These are phyloP conservation scores for Athrips mouffetella DNA, from an alignment of 2,888 invertebrate species.

Conservation along the genomic window DNA sequence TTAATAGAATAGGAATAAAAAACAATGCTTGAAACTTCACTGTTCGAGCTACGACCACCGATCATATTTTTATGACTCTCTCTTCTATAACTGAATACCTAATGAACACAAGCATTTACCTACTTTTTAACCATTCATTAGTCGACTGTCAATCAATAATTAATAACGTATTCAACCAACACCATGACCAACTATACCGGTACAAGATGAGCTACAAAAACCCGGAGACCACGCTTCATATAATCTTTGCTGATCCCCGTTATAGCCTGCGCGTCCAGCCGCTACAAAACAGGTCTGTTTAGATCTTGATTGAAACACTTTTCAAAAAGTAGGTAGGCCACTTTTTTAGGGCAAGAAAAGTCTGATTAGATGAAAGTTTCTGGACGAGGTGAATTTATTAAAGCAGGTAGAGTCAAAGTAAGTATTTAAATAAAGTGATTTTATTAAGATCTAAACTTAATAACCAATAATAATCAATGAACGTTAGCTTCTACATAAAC, in stretches of 20 bases:
- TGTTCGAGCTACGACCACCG: too few species aligned
- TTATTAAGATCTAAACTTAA: too few species aligned
- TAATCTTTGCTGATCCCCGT: constrained; percentile 31
- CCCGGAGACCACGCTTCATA: constrained; percentile 14
- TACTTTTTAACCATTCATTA: neutral
- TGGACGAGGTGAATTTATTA: too few species aligned
- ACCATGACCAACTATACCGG: constrained; percentile 3
- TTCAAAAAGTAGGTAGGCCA: neutral
- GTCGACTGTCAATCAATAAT: neutral
- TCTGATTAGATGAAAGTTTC: neutral
- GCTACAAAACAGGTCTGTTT: constrained; percentile 4
- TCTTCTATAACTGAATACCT: too few species aligned
- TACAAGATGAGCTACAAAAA: constrained; percentile 3
- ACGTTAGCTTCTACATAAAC: too few species aligned
- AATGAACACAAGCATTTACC: neutral
- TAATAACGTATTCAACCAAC: neutral
- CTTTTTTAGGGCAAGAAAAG: constrained; percentile 1
- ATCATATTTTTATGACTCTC: too few species aligned
- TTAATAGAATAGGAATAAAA: too few species aligned
- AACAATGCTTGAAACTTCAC: too few species aligned
- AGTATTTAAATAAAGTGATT: too few species aligned
- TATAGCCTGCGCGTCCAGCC: constrained; percentile 36
- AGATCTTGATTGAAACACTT: constrained; percentile 7
- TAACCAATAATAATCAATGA: too few species aligned
- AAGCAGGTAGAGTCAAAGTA: too few species aligned